Evolutionary conservation across 2,888 invertebrate genomes (phyloP), one percentile per base, ranked within the genome.

Genomic region (Philopedon plagiatum): DNA sequence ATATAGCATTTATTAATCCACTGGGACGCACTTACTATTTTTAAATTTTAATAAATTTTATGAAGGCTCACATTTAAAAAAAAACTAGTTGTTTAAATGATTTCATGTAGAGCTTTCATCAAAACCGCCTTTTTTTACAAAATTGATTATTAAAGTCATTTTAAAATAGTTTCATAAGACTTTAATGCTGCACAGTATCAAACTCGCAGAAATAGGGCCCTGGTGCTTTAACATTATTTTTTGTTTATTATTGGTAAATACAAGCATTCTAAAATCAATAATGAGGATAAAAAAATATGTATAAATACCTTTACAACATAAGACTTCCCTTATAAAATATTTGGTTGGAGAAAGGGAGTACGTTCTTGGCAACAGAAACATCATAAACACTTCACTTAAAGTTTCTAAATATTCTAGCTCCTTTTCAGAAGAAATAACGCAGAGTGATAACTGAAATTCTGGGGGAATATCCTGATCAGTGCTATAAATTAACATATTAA

Each of bases 371-470:
- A 96, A 88, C 64, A 96, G 86, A 79, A 94, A 91, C 86, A 94
- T 91, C 56, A 97, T 90, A 73, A 94, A 89, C 44, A 95, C 89
- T 84, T 97, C 96, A 82, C 94, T 93, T 62, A 96, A 88, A 83
- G 92, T 92, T 56, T 95, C 87, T 58, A 97, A 85, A 83, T 94
- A 96, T 77, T 94, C 92, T 76, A 93, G 84, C 86, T 97, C 97
- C 49, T 89, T 90, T 44, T 93, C 92, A 73, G 89, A 88, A 9
- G 91, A 91, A 84, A 90, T 89, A 68, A 96, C 86, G 85, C 95
- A 94, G 0, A 93, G 90, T 11, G 92, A 90, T 64, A 94, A 87
- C 34, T 92, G 89, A 86, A 94, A 94, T 56, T 92, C 89, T 64
- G 93, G 93, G 0, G 89, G 85, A 75, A 88, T 87, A 78, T 89